These are phyloP conservation scores for Crotalus helleri DNA, from an alignment of 2,113 vertebrate genomes.

Conservation along the genomic window DNA sequence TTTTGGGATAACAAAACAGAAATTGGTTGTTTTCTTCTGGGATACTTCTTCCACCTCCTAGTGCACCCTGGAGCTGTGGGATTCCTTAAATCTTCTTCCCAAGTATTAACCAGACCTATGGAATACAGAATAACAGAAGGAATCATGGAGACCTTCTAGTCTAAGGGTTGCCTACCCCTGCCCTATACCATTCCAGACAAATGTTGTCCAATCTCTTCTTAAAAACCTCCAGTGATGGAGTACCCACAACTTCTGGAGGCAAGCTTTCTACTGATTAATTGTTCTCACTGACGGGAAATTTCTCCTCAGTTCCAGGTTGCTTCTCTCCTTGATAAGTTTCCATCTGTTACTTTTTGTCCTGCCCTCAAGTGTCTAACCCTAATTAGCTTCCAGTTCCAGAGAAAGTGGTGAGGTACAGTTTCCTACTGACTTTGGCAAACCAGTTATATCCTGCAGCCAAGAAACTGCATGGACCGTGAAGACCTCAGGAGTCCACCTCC, in stretches of 20 bases:
- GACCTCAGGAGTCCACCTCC: not conserved
- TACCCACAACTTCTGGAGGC: not conserved
- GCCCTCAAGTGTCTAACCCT: not conserved
- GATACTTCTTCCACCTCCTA: not conserved
- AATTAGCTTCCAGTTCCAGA: not conserved
- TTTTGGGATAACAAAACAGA: not conserved
- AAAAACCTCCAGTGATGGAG: not conserved
- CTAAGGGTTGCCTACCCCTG: too few relatives aligned
- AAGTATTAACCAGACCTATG: not conserved
- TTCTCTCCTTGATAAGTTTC: not conserved
- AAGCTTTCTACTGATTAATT: not conserved
- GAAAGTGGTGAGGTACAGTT: not conserved
- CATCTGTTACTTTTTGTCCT: not conserved
- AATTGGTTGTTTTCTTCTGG: not conserved
- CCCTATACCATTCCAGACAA: not conserved
- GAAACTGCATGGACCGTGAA: not conserved
- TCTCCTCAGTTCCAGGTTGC: not conserved
- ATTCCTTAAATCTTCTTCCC: not conserved
- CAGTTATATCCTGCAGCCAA: not conserved
- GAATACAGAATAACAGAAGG: not conserved
- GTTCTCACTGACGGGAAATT: not conserved
- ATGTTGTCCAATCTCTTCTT: not conserved
- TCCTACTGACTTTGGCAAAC: not conserved
- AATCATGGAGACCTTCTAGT: not conserved
- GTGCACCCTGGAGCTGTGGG: not conserved